Evolutionary conservation across 2,888 invertebrate genomes (phyloP).

Genomic region (Trichopoda pennipes): DNA sequence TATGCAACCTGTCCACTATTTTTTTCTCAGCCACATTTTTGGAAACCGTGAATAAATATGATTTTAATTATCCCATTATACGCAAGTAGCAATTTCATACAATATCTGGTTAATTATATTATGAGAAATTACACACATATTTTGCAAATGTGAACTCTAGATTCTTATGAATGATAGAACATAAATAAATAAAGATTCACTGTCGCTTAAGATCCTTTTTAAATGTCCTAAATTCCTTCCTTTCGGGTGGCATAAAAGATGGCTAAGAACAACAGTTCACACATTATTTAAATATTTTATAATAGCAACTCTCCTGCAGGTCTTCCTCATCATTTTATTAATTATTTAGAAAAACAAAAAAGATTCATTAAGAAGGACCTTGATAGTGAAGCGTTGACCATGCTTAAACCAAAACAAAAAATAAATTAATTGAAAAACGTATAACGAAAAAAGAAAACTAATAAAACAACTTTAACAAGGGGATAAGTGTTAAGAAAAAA

Average conservation of each 20-base stretch:
- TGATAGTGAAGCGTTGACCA: slow-evolving; percentile 41
- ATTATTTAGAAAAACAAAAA: slow-evolving; percentile 51
- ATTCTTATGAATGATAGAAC: background rate
- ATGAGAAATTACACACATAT: no score
- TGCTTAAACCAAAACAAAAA: slow-evolving; percentile 13
- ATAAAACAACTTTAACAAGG: slow-evolving; percentile 44
- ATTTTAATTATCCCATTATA: no score
- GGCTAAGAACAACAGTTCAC: slow-evolving; percentile 16
- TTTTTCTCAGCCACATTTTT: no score
- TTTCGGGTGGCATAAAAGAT: slow-evolving; percentile 27
- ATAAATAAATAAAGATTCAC: slow-evolving; percentile 26
- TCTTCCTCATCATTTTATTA: slow-evolving; percentile 54
- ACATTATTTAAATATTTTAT: slow-evolving; percentile 62
- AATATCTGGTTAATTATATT: no score
- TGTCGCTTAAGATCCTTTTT: background rate
- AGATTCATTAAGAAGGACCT: background rate
- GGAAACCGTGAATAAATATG: no score
- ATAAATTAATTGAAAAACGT: slow-evolving; percentile 62
- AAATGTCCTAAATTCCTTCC: slow-evolving; percentile 11
- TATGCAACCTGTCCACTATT: no score
- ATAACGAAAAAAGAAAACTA: slow-evolving; percentile 20
- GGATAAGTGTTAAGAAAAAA: slow-evolving; percentile 31
- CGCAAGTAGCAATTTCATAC: no score
- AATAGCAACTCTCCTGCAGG: slow-evolving; percentile 16
- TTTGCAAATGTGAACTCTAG: background rate